A percentile compares a stretch with the other conserved stretches of the same genome.
Evolutionary conservation across 2,113 vertebrate species (phyloP).

Genomic region (Istiophorus platypterus): DNA sequence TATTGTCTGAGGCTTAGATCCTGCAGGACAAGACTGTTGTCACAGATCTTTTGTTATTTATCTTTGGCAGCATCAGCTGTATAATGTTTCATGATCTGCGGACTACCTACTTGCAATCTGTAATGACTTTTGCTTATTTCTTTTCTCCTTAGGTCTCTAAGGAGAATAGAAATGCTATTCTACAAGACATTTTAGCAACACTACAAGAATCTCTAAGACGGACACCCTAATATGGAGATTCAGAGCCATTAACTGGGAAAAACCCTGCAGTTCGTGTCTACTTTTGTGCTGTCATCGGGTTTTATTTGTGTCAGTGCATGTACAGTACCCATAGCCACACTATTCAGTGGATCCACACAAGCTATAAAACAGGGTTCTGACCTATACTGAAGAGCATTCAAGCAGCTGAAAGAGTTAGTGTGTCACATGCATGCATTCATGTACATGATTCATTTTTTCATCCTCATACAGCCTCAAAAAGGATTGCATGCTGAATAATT

Average conservation of each 20-base stretch:
- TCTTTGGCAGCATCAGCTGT: background rate
- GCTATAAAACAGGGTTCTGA: constrained; percentile 24
- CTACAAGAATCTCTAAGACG: constrained; percentile 85
- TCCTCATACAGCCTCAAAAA: constrained; percentile 56
- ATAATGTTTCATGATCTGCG: constrained; percentile 1
- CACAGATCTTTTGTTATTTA: background rate
- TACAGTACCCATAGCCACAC: constrained; percentile 12
- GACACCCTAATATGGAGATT: constrained; percentile 19
- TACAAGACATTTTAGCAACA: constrained; percentile 86
- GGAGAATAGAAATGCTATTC: constrained; percentile 90
- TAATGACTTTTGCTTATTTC: constrained; percentile 34
- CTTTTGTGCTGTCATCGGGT: constrained; percentile 44
- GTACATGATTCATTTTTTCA: constrained; percentile 49
- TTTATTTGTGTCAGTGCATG: constrained; percentile 30
- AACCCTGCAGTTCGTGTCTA: background rate
- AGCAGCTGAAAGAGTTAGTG: constrained; percentile 36
- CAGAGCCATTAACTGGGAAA: background rate
- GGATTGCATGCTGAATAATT: constrained; percentile 76
- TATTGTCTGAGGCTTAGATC: background rate
- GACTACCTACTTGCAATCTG: background rate
- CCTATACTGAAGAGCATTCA: constrained; percentile 26
- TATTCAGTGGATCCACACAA: background rate
- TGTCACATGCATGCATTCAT: constrained; percentile 74
- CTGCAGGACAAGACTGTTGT: background rate
- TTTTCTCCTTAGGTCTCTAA: constrained; percentile 88